Evolutionary conservation across 2,888 invertebrate genomes (phyloP).

Genomic region (Glaucopsyche alexis): DNA sequence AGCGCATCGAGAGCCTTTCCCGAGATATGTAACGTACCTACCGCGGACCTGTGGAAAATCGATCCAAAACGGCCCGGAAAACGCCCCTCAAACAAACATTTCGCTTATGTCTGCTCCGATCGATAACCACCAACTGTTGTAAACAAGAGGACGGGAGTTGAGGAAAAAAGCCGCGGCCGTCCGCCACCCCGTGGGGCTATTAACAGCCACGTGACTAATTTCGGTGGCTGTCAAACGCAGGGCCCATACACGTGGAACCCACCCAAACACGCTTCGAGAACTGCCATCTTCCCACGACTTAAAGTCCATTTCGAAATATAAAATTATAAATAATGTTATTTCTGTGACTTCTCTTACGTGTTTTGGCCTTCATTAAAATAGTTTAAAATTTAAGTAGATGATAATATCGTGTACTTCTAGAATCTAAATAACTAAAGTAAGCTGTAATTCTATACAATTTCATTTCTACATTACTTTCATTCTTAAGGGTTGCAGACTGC

Average conservation of each 20-base stretch:
- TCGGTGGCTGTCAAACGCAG: slow-evolving; percentile 75
- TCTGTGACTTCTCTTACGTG: neutral
- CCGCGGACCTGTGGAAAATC: slow-evolving; percentile 57
- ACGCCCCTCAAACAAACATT: slow-evolving; percentile 52
- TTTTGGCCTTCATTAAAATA: neutral
- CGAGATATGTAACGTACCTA: slow-evolving; percentile 48
- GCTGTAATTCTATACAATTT: too few relatives aligned
- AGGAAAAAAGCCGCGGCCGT: slow-evolving; percentile 63
- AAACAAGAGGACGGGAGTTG: slow-evolving; percentile 68
- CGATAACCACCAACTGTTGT: slow-evolving; percentile 77
- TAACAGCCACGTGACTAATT: slow-evolving; percentile 78
- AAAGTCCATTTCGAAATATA: neutral
- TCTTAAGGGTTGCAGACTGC: neutral
- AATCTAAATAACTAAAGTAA: too few relatives aligned
- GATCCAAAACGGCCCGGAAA: slow-evolving; percentile 66
- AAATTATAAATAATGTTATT: neutral
- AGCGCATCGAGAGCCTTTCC: slow-evolving; percentile 62
- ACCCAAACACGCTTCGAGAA: slow-evolving; percentile 35
- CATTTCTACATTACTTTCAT: neutral
- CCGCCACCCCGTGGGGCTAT: slow-evolving; percentile 66
- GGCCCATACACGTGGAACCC: slow-evolving; percentile 59
- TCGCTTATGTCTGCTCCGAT: slow-evolving; percentile 66
- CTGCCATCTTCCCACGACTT: slow-evolving; percentile 21
- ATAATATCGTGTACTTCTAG: too few relatives aligned
- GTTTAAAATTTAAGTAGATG: too few relatives aligned